These are phyloP conservation scores for Corticium candelabrum DNA, from an alignment of 37 sponge, comb jelly and placozoan genomes.

Conservation along the genomic window DNA sequence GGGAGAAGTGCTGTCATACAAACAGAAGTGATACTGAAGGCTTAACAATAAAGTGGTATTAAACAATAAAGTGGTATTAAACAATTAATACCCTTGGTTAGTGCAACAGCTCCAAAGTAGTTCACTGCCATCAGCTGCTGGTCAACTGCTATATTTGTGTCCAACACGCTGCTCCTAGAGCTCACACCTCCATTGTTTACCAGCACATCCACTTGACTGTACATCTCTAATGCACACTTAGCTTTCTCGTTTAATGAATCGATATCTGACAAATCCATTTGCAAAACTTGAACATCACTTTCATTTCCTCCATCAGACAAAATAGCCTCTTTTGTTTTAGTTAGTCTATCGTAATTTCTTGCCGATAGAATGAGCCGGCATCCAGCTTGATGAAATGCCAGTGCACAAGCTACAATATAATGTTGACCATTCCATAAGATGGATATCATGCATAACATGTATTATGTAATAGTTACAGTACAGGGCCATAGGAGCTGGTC, in stretches of 20 bases:
- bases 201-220: slow-evolving; percentile 52
- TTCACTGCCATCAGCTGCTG: slow-evolving; percentile 65
- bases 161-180: slow-evolving; percentile 40
- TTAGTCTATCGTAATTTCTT: slow-evolving; percentile 10
- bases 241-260: slow-evolving; percentile 33
- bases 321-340: not conserved
- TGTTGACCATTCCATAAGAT: too few species aligned
- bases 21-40: not conserved
- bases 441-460: too few species aligned
- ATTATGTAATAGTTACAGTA: too few species aligned
- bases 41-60: not conserved
- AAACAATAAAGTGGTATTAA: too few species aligned
- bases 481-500: too few species aligned
- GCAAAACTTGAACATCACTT: slow-evolving; percentile 5
- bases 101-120: slow-evolving; percentile 61
- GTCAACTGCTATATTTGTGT: slow-evolving; percentile 44
- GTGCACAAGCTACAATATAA: slow-evolving; percentile 35
- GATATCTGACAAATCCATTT: slow-evolving; percentile 35
- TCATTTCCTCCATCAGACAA: not conserved
- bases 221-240: slow-evolving; percentile 17
- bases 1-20: slow-evolving; percentile 43
- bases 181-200: slow-evolving; percentile 79
- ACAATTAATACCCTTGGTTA: slow-evolving; percentile 83
- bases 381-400: slow-evolving; percentile 40
- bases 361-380: slow-evolving; percentile 53